These are phyloP conservation scores for Idaea dimidiata DNA, from an alignment of 2,888 invertebrate genomes.

Conservation along the genomic window DNA sequence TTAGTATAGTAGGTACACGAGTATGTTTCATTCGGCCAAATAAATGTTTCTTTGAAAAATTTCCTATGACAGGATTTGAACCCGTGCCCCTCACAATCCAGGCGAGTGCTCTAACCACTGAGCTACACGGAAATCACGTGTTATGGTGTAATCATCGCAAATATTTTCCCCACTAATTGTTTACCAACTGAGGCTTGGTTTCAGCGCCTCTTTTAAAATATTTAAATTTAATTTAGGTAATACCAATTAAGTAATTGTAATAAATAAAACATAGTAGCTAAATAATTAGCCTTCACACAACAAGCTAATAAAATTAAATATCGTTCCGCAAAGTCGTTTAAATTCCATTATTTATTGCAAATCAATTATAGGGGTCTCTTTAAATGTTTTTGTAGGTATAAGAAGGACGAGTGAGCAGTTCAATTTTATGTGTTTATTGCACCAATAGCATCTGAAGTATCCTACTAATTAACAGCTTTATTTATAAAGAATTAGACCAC, in stretches of 20 bases:
- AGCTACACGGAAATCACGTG: too few relatives aligned
- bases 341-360: constrained; percentile 47
- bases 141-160: too few relatives aligned
- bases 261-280: constrained; percentile 3
- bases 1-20: too few relatives aligned
- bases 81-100: too few relatives aligned
- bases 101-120: too few relatives aligned
- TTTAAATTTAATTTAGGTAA: too few relatives aligned
- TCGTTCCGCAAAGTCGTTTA: constrained; percentile 33
- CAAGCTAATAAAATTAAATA: constrained; percentile 25
- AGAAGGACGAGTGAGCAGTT: constrained; percentile 67
- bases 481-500: constrained; percentile 75
- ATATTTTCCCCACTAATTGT: too few relatives aligned
- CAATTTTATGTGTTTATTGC: constrained; percentile 66
- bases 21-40: too few relatives aligned
- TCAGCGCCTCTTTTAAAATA: too few relatives aligned
- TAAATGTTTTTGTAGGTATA: constrained; percentile 42
- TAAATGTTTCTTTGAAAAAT: too few relatives aligned
- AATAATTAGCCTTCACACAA: constrained; percentile 24
- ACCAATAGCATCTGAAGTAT: constrained; percentile 63
- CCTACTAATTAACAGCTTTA: constrained; percentile 73
- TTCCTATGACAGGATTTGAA: too few relatives aligned
- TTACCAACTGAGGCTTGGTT: too few relatives aligned
- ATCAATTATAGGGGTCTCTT: constrained; percentile 52
- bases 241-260: background rate